Evolutionary conservation across 2,797 vertebrate genomes (phyloP), one percentile per base, ranked within the genome.

Genomic region (Heteromormyrus szaboi): DNA sequence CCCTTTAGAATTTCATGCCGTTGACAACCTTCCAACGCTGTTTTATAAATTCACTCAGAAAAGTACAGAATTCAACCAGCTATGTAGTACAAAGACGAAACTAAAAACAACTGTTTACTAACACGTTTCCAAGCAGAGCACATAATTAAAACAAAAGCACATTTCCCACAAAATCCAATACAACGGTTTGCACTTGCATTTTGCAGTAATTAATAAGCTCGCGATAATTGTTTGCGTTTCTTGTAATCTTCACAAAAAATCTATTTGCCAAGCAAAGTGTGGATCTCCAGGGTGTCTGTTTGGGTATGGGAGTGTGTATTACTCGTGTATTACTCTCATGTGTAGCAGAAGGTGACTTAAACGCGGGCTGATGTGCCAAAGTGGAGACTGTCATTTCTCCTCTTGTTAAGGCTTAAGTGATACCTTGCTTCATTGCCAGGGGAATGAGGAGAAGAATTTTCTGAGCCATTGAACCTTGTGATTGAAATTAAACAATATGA

Each of bases 401-500:
- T 88, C 91, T 92, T 93, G 90, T 93, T 95, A 92, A 88, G 89
- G 85, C 90, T 92, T 93, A 94, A 94, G 91, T 90, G 90, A 92
- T 90, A 93, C 92, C 90, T 93, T 89, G 91, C 93, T 86, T 91
- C 44, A 90, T 92, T 92, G 92, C 79, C 92, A 92, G 89, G 93
- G 88, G 90, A 95, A 93, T 93, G 90, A 94, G 91, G 90, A 90
- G 90, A 89, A 89, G 93, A 90, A 94, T 94, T 95, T 95, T 95
- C 94, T 95, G 93, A 95, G 93, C 92, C 95, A 94, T 91, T 95
- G 94, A 95, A 94, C 87, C 94, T 94, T 95, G 93, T 94, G 94
- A 95, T 95, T 95, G 93, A 95, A 96, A 96, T 96, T 94, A 96
- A 96, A 93, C 92, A 95, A 95, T 95, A 95, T 95, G 95, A 94